Percentiles rank a stretch among this genome's conserved stretches.
Conservation (phyloP, 2,797 vertebrate species). For the Limnodromus scolopaceus region DNA sequence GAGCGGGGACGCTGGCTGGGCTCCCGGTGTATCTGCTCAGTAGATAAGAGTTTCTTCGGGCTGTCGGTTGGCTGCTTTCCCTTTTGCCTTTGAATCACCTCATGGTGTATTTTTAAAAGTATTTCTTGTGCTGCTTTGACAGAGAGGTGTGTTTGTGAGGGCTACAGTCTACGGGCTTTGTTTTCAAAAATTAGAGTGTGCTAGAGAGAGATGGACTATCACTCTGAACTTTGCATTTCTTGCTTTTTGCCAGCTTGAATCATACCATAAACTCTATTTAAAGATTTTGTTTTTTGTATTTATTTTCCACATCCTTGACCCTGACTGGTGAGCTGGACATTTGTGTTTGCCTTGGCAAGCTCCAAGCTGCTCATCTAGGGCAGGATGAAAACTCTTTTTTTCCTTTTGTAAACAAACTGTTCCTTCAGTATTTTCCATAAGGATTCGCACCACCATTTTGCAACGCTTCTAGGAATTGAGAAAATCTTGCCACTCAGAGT, state of each 20-base stretch:
- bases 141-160: neutral
- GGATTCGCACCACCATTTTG: constrained; percentile 61
- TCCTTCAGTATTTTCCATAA: constrained; percentile 46
- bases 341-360: constrained; percentile 69
- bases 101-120: neutral
- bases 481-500: neutral
- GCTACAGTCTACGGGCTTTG: neutral
- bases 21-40: neutral
- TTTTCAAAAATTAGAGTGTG: neutral
- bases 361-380: constrained; percentile 30
- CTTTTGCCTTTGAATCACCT: neutral
- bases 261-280: constrained; percentile 59
- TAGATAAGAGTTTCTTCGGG: neutral
- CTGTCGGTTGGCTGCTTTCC: neutral
- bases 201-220: neutral
- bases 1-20: neutral
- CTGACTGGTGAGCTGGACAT: constrained; percentile 49
- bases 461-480: constrained; percentile 57
- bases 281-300: constrained; percentile 29
- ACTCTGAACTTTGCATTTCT: neutral
- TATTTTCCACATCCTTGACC: constrained; percentile 63
- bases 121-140: neutral
- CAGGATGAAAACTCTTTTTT: constrained; percentile 53
- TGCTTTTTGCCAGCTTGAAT: constrained; percentile 4
- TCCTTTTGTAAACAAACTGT: constrained; percentile 60